A percentile compares a stretch with the other conserved stretches of the same genome.
Evolutionary conservation across 2,888 invertebrate species (phyloP).

Genomic region (Tinea pellionella): DNA sequence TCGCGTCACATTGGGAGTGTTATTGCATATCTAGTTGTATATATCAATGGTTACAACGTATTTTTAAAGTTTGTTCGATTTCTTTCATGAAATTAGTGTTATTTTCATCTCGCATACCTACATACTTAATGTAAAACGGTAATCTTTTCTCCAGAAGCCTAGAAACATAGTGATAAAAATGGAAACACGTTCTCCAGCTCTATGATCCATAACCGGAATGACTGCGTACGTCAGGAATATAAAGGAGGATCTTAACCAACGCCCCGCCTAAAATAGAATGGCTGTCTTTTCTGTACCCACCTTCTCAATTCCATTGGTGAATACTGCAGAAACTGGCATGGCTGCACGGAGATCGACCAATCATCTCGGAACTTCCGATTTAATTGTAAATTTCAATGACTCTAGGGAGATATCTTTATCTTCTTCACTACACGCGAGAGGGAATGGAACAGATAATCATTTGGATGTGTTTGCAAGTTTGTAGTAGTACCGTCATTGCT

Average conservation of each 20-base stretch:
- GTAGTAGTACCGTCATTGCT: not conserved
- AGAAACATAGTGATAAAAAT: not conserved
- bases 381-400: slow-evolving; percentile 40
- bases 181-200: slow-evolving; percentile 48
- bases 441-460: slow-evolving; percentile 31
- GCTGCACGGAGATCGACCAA: slow-evolving; percentile 45
- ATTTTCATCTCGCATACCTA: not conserved
- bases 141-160: not conserved
- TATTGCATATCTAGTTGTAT: too few relatives aligned
- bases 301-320: slow-evolving; percentile 44
- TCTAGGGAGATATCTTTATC: slow-evolving; percentile 40
- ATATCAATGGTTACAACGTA: too few relatives aligned
- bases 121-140: not conserved
- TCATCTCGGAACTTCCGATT: slow-evolving; percentile 42
- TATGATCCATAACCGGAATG: slow-evolving; percentile 64
- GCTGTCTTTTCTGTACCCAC: slow-evolving; percentile 44
- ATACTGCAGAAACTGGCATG: slow-evolving; percentile 40
- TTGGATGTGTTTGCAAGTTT: slow-evolving; percentile 29
- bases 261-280: slow-evolving; percentile 61
- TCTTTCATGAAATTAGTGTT: too few relatives aligned
- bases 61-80: too few relatives aligned
- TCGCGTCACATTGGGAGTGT: too few relatives aligned
- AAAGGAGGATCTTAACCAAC: slow-evolving; percentile 55
- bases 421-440: slow-evolving; percentile 40
- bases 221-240: slow-evolving; percentile 63